phyloP scores from a whole-genome alignment of 2,888 invertebrate genomes.

The Melinaea menophilus region DNA sequence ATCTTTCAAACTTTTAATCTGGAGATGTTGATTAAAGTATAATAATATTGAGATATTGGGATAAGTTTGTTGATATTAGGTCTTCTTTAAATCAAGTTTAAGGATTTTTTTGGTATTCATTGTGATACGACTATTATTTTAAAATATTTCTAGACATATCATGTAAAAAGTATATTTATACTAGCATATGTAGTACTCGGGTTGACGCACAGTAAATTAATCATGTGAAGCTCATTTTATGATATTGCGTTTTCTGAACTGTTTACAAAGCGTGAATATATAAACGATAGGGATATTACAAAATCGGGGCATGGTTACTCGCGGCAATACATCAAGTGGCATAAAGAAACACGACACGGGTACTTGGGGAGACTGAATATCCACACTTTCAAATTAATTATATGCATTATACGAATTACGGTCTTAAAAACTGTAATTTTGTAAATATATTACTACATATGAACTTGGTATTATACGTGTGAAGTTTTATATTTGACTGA shows the following conservation, averaged over 20 bases:
- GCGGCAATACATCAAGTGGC: constrained; percentile 58
- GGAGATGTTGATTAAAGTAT: constrained; percentile 52
- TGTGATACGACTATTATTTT: not conserved
- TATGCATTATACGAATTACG: constrained; percentile 6
- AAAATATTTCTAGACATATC: no score
- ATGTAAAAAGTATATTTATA: no score
- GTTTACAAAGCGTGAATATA: constrained; percentile 51
- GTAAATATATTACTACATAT: not conserved
- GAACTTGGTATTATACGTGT: no score
- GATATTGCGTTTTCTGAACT: constrained; percentile 21
- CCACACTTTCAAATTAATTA: not conserved
- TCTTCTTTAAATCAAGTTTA: constrained; percentile 31
- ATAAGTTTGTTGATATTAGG: constrained; percentile 57
- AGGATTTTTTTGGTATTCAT: constrained; percentile 11
- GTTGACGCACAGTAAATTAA: no score
- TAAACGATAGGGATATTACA: constrained; percentile 41
- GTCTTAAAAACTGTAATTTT: not conserved
- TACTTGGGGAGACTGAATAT: constrained; percentile 14
- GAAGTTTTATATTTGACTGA: no score
- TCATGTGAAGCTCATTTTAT: constrained; percentile 11
- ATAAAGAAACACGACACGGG: constrained; percentile 46
- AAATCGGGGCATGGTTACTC: constrained; percentile 54
- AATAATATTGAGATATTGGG: constrained; percentile 48
- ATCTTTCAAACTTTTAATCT: constrained; percentile 70
- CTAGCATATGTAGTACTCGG: no score